Conservation (phyloP, 1,140 invertebrate species). For the Drosophila mojavensis region DNA sequence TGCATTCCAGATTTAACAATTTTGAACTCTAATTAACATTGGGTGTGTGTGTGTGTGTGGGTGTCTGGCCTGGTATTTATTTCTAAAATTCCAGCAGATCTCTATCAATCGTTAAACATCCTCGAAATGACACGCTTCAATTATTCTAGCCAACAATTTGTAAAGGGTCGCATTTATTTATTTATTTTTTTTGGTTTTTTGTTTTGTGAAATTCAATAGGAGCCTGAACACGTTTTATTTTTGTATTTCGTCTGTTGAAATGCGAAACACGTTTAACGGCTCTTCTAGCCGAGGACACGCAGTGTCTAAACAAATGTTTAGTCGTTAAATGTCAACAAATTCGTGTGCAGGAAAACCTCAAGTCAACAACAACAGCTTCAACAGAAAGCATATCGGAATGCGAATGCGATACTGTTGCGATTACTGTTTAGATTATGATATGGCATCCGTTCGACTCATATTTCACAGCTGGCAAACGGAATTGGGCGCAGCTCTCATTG, state of each 20-base stretch:
- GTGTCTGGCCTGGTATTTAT: background rate
- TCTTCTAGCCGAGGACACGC: slow-evolving; percentile 40
- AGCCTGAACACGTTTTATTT: background rate
- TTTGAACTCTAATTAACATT: slow-evolving; percentile 4
- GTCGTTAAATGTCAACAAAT: slow-evolving; percentile 62
- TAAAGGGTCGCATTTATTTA: background rate
- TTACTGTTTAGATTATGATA: slow-evolving; percentile 54
- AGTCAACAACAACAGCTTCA: background rate
- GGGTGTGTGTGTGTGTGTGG: background rate
- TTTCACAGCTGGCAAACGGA: slow-evolving; percentile 41
- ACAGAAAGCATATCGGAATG: slow-evolving; percentile 7
- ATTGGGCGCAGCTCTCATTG: slow-evolving; percentile 10
- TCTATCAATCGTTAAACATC: background rate
- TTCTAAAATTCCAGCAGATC: background rate
- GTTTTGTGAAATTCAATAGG: slow-evolving; percentile 15
- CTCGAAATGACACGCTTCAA: background rate
- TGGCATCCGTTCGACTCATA: slow-evolving; percentile 28
- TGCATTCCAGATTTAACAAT: background rate
- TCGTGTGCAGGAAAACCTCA: slow-evolving; percentile 26
- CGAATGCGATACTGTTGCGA: slow-evolving; percentile 53
- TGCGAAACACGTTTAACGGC: slow-evolving; percentile 56
- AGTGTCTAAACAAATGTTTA: slow-evolving; percentile 51
- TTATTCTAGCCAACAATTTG: background rate
- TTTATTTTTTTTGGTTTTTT: background rate
- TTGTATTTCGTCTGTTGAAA: slow-evolving; percentile 4